Evolutionary conservation across 2,888 invertebrate species (phyloP).

Genomic region (Syrphus vitripennis): DNA sequence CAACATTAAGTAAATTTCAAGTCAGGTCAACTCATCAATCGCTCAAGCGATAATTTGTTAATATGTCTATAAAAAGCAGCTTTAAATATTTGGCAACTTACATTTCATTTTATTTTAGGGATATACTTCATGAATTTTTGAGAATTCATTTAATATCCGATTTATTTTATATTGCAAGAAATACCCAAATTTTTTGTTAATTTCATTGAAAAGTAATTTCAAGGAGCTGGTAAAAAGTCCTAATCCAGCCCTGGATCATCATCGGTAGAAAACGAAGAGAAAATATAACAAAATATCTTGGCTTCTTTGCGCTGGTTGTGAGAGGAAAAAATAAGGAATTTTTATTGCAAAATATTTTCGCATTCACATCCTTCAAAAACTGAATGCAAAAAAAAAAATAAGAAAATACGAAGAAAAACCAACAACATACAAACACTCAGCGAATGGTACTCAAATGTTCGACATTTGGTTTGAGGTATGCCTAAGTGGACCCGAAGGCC

Average conservation of each 20-base stretch:
- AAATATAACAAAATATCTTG: conserved; percentile 37
- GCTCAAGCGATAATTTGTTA: no score
- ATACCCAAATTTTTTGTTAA: no score
- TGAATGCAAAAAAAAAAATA: background rate
- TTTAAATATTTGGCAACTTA: no score
- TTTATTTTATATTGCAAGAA: no score
- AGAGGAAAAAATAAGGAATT: conserved; percentile 12
- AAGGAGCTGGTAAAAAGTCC: no score
- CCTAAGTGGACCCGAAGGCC: conserved; percentile 66
- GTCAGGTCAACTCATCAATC: no score
- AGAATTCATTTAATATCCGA: no score
- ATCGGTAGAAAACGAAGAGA: background rate
- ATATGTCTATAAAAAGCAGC: no score
- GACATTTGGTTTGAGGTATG: conserved; percentile 49
- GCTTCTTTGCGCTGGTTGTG: background rate
- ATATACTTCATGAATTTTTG: no score
- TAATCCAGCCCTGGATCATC: background rate
- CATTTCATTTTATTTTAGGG: no score
- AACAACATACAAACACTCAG: background rate
- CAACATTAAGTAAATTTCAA: no score
- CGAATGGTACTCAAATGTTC: conserved; percentile 55
- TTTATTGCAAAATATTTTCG: conserved; percentile 57
- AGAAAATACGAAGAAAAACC: background rate
- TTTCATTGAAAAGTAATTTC: no score
- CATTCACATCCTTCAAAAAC: conserved; percentile 27